Evolutionary conservation across 2,888 invertebrate species (phyloP).

Genomic region (Monoplex corrugatus): DNA sequence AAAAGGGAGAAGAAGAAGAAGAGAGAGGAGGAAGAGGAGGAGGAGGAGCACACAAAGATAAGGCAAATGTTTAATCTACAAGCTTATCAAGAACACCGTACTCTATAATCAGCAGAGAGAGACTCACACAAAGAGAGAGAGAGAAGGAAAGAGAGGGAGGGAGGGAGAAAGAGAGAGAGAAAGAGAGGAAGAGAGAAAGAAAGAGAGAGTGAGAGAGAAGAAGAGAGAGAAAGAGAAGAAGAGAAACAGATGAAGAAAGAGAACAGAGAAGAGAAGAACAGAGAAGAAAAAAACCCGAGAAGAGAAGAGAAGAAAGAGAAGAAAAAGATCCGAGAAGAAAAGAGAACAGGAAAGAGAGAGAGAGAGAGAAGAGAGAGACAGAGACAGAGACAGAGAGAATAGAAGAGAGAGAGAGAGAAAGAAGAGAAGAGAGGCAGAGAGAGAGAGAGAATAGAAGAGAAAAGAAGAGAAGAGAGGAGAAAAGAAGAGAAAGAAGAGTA

Average conservation of each 20-base stretch:
- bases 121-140: conserved; percentile 13
- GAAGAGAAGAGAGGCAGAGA: too few species aligned
- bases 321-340: not conserved
- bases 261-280: not conserved
- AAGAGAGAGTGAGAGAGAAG: not conserved
- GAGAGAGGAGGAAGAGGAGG: not conserved
- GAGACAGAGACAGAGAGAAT: conserved; percentile 12
- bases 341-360: not conserved
- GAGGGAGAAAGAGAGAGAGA: conserved; percentile 24
- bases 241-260: not conserved
- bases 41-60: not conserved
- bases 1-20: too few species aligned
- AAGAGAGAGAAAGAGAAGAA: not conserved
- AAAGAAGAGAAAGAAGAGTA: too few species aligned
- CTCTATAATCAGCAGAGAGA: too few species aligned
- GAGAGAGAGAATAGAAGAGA: too few species aligned
- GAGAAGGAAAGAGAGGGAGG: conserved; percentile 1
- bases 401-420: too few species aligned
- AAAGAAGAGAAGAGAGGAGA: too few species aligned
- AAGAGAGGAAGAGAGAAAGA: conserved; percentile 4
- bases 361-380: not conserved
- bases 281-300: not conserved
- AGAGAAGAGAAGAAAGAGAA: not conserved
- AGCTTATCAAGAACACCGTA: too few species aligned
- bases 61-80: too few species aligned